Base-by-base conservation (phyloP, 2,113 vertebrate genomes). In the Casuarius casuarius region DNA sequence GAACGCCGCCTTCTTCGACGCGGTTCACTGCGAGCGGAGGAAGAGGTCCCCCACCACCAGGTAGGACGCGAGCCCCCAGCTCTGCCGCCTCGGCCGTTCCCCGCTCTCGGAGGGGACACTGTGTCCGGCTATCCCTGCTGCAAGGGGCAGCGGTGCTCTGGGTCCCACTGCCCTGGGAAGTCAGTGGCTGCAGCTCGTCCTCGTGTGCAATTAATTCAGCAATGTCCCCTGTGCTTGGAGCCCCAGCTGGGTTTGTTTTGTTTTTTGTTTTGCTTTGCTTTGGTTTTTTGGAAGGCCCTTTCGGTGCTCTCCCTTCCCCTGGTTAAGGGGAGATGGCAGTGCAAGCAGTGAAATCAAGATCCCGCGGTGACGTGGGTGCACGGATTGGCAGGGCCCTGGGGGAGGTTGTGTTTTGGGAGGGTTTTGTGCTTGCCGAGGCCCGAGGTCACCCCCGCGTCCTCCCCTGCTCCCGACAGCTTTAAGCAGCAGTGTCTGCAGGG, bases 1-100 rank as follows among this genome's bases (percentile, higher is more conserved):
- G 99, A 99, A 99, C 0, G 99, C 99, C 0, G 99, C 99, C 4
- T 99, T 99, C 94, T 99, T 99, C 1, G 99, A 99, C 1, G 99
- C 99, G 0, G 99, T 99, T 78, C 99, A 99, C 80, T 99, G 99
- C 10, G 99, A 99, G 98, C 98, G 99, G 97, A 99, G 98, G 92
- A 99, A 99, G 97, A 95, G 99, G 21, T 99, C 99, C 4, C 99
- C 99, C 59, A 99, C 99, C 18, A 99, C 99, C 67, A 99, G 99
- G 99, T 99, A 98, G 98, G 98, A 68, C 44, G 38, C 2, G 14
- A 10, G 61, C 81, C 74, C 0, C 29, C 22, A 29, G 29, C 25
- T 8, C 54, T 4, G 26, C 54, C 29, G 54, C 54, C 54, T 58
- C 25, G 28, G 28, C 25, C 12, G 16, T 25, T 29, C 54, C 25